These are phyloP conservation scores for Flabesymbios commensalis DNA, from an alignment of 2,888 invertebrate species.

Conservation along the genomic window DNA sequence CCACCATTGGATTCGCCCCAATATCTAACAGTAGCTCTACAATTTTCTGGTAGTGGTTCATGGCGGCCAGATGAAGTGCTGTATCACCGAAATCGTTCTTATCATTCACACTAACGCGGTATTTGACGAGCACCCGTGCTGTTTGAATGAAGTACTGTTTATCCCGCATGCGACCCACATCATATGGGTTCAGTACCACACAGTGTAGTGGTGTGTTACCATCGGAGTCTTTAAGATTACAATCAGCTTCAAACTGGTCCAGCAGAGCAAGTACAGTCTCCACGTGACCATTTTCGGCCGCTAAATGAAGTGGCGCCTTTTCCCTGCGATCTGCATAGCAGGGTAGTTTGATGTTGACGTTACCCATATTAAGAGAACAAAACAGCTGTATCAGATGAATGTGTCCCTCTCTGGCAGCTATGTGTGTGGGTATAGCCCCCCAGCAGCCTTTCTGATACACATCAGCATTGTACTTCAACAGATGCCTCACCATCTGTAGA, in stretches of 20 bases:
- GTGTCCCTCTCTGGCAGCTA: slow-evolving; percentile 41
- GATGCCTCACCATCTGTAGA: slow-evolving; percentile 31
- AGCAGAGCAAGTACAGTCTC: slow-evolving; percentile 32
- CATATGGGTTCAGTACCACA: slow-evolving; percentile 34
- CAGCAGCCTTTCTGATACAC: slow-evolving; percentile 36
- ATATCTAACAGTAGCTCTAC: slow-evolving; percentile 36
- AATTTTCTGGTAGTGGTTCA: slow-evolving; percentile 36
- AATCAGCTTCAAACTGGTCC: slow-evolving; percentile 38
- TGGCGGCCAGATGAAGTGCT: slow-evolving; percentile 37
- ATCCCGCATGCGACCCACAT: slow-evolving; percentile 36
- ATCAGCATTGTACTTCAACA: slow-evolving; percentile 39
- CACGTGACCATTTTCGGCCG: slow-evolving; percentile 36
- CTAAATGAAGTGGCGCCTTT: slow-evolving; percentile 37
- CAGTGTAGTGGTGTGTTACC: slow-evolving; percentile 39
- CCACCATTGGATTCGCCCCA: slow-evolving; percentile 39
- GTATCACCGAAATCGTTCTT: slow-evolving; percentile 37
- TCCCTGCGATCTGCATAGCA: slow-evolving; percentile 36
- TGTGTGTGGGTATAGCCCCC: slow-evolving; percentile 36
- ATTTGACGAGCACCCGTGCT: slow-evolving; percentile 34
- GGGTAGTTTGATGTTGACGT: slow-evolving; percentile 38
- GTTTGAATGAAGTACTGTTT: slow-evolving; percentile 38
- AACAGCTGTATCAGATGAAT: slow-evolving; percentile 39
- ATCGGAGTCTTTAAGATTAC: slow-evolving; percentile 37
- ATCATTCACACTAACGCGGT: slow-evolving; percentile 32
- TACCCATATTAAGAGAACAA: slow-evolving; percentile 29